Evolutionary conservation across 2,113 vertebrate species (phyloP).

Genomic region (Gnathonemus longibarbis): DNA sequence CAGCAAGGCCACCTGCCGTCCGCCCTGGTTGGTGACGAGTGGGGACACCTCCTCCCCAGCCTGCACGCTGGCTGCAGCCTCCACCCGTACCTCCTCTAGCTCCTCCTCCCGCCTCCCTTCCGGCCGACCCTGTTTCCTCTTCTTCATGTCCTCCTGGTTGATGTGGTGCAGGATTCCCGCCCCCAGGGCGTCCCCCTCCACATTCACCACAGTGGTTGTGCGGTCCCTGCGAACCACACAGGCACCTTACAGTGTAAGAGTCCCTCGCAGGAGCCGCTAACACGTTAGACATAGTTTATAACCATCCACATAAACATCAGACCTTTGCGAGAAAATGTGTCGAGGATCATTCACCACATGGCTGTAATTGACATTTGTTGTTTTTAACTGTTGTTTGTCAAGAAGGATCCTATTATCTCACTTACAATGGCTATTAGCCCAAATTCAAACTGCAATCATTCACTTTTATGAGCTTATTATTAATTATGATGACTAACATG

Average conservation of each 20-base stretch:
- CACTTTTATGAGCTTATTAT: neutral
- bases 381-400: neutral
- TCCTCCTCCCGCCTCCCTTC: constrained; percentile 37
- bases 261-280: neutral
- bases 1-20: constrained; percentile 8
- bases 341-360: neutral
- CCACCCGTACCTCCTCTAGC: constrained; percentile 58
- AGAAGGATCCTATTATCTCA: neutral
- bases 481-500: neutral
- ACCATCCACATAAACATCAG: neutral
- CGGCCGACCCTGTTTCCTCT: constrained; percentile 34
- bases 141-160: constrained; percentile 73
- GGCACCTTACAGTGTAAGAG: neutral
- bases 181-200: constrained; percentile 91
- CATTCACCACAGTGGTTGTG: constrained; percentile 92
- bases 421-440: neutral
- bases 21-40: constrained; percentile 72
- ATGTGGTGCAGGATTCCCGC: constrained; percentile 93
- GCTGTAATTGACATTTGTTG: neutral
- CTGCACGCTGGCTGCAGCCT: constrained; percentile 76
- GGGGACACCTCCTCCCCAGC: constrained; percentile 79
- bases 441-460: neutral
- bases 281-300: neutral
- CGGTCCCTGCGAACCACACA: constrained; percentile 68
- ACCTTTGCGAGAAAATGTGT: neutral